Conservation (phyloP, 2,888 invertebrate species). For the Latrodectus hesperus region DNA sequence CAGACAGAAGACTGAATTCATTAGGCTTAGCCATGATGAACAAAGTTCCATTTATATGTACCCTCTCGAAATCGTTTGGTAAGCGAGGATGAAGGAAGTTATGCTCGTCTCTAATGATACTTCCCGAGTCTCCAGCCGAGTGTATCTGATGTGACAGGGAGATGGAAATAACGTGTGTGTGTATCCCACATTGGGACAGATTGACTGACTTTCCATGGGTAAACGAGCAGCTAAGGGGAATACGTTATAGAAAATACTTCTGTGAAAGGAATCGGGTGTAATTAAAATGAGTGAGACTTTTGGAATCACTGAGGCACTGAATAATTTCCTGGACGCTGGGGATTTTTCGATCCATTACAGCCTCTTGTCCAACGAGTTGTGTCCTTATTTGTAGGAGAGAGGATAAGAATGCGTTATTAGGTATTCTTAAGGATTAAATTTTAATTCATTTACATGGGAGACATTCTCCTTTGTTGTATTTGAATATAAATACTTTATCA, state of each 20-base stretch:
- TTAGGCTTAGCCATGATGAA: slow-evolving; percentile 33
- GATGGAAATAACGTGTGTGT: not conserved
- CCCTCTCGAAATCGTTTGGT: slow-evolving; percentile 1
- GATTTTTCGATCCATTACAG: not conserved
- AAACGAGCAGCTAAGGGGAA: not conserved
- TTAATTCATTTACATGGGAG: too few species aligned
- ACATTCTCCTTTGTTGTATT: too few species aligned
- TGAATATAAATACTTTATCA: too few species aligned
- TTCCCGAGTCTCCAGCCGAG: not conserved
- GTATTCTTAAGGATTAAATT: too few species aligned
- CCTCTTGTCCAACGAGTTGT: too few species aligned
- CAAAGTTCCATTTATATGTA: not conserved
- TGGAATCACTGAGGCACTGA: slow-evolving; percentile 3
- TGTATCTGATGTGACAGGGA: not conserved
- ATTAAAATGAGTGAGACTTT: not conserved
- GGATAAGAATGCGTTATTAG: too few species aligned
- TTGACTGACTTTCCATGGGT: slow-evolving; percentile 1
- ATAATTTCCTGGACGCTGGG: not conserved
- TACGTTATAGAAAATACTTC: not conserved
- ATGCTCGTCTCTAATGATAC: not conserved
- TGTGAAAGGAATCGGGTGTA: slow-evolving; percentile 1
- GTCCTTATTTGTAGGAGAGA: too few species aligned
- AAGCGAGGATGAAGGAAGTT: not conserved
- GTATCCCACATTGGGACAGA: slow-evolving; percentile 2
- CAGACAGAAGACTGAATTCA: slow-evolving; percentile 50